Conservation (phyloP, 2,797 vertebrate species). For the Etheostoma perlongum region DNA sequence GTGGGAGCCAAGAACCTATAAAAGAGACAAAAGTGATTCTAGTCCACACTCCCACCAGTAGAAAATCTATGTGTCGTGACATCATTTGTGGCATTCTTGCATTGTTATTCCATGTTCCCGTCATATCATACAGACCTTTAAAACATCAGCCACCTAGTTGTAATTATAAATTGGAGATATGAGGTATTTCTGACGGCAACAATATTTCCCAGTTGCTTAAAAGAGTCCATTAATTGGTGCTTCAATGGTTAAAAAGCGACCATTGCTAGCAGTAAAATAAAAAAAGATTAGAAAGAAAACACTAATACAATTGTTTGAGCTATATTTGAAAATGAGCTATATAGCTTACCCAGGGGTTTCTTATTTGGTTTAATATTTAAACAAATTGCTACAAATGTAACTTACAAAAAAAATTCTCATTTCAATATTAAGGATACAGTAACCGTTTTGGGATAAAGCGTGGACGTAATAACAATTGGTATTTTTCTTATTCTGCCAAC, state of each 20-base stretch:
- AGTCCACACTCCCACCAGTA: neutral
- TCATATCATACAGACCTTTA: neutral
- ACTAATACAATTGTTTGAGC: neutral
- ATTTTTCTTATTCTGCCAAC: neutral
- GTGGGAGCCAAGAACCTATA: no score
- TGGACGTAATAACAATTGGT: neutral
- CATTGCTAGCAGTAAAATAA: no score
- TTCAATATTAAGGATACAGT: neutral
- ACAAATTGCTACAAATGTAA: no score
- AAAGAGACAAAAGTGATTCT: neutral
- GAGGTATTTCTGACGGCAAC: neutral
- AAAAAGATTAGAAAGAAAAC: neutral
- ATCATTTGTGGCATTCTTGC: neutral
- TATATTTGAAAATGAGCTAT: neutral
- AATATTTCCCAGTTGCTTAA: neutral
- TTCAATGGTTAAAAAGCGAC: neutral
- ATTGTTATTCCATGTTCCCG: neutral
- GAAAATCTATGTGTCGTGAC: neutral
- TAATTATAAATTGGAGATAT: neutral
- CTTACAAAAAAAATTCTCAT: neutral
- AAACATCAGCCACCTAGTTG: neutral
- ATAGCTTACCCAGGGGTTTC: neutral
- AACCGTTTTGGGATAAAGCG: neutral
- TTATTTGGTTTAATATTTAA: neutral
- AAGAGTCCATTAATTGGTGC: neutral